phyloP scores from a whole-genome alignment of 1,140 invertebrate species.

The Cotesia chilonis region DNA sequence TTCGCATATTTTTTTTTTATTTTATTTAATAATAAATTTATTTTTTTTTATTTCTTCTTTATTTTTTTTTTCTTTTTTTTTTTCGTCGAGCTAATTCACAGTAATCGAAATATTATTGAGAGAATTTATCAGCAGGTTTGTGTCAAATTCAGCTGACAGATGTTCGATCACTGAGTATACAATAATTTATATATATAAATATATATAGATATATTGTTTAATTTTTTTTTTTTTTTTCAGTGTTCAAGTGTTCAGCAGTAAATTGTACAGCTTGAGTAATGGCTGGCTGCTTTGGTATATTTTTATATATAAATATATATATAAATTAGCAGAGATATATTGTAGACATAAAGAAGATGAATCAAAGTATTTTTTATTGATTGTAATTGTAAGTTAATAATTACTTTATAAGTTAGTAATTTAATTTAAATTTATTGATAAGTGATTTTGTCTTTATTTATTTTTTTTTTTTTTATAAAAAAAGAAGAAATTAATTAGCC shows the following conservation, averaged over 20 bases:
- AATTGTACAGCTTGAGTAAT: too few relatives aligned
- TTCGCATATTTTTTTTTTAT: not conserved
- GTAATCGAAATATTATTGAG: constrained; percentile 8
- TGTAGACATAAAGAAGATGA: constrained; percentile 9
- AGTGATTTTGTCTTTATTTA: not conserved
- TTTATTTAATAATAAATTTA: not conserved
- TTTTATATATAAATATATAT: too few relatives aligned
- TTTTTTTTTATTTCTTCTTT: too few relatives aligned
- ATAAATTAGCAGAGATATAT: not conserved
- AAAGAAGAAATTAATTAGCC: not conserved
- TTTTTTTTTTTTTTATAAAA: not conserved
- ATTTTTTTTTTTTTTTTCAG: not conserved
- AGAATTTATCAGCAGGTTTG: too few relatives aligned
- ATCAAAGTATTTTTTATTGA: constrained; percentile 21
- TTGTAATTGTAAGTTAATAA: constrained; percentile 28
- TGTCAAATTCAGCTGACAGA: not conserved
- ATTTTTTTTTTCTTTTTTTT: not conserved
- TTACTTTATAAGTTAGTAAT: not conserved
- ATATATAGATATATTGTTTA: constrained; percentile 28
- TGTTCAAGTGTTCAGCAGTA: constrained; percentile 38
- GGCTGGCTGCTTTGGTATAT: not conserved
- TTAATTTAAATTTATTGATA: not conserved
- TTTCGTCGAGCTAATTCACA: not conserved
- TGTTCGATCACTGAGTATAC: constrained; percentile 24
- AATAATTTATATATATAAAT: constrained; percentile 23